Evolutionary conservation across 2,113 vertebrate genomes (phyloP), one percentile per base, ranked within the genome.

Genomic region (Micromys minutus): DNA sequence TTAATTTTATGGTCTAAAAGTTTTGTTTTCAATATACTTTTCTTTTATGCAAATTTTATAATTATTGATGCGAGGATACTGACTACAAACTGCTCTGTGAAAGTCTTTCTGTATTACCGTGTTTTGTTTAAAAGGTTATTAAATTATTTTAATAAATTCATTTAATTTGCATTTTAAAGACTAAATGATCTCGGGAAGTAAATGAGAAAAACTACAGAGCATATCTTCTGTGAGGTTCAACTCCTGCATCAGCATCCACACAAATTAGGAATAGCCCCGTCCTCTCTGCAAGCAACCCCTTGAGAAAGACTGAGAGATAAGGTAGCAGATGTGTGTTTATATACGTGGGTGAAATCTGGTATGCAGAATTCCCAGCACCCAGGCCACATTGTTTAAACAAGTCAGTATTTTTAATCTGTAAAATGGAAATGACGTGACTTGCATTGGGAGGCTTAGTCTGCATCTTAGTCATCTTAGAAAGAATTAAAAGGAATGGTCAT

Each of bases 111-210:
- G 79, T 92, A 95, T 84, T 92, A 55, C 52, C 72, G 71, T 74
- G 12, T 34, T 65, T 87, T 93, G 89, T 52, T 89, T 80, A 86
- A 95, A 87, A 84, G 45, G 94, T 88, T 94, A 93, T 75, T 89
- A 96, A 97, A 92, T 97, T 63, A 88, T 91, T 91, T 76, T 24
- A 90, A 74, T 88, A 96, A 93, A 96, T 92, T 94, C 29, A 81
- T 84, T 87, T 75, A 67, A 95, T 45, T 45, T 95, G 19, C 22
- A 90, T 89, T 94, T 95, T 42, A 89, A 87, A 84, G 26, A 90
- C 5, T 84, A 72, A 85, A 90, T 97, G 95, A 93, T 95, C 52
- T 94, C 67, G 52, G 93, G 65, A 71, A 96, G 90, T 90, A 83
- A 59, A 71, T 87, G 29, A 87, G 61, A 83, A 96, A n/a, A 89